A percentile compares a stretch with the other conserved stretches of the same genome.
These are phyloP conservation scores for Drosophila ogumai DNA, from an alignment of 1,140 invertebrate species.

Conservation along the genomic window DNA sequence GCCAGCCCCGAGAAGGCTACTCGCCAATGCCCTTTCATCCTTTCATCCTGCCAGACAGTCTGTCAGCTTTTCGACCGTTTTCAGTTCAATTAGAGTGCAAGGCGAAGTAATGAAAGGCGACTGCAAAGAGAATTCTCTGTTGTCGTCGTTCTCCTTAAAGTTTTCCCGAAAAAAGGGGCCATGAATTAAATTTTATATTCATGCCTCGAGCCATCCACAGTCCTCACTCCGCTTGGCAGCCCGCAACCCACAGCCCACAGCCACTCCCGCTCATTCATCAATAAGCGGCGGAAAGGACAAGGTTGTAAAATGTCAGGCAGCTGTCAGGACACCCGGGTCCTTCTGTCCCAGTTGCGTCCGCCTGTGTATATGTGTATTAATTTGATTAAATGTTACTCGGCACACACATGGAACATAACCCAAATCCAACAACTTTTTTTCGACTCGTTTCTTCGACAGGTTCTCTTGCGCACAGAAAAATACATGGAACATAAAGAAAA, in stretches of 20 bases:
- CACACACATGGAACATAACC: slow-evolving; percentile 62
- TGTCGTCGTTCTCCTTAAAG: slow-evolving; percentile 22
- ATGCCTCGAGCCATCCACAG: slow-evolving; percentile 19
- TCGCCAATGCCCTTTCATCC: slow-evolving; percentile 49
- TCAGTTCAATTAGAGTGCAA: slow-evolving; percentile 61
- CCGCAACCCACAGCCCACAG: slow-evolving; percentile 15
- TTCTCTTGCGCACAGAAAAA: slow-evolving; percentile 6
- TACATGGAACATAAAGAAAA: no score
- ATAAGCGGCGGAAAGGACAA: slow-evolving; percentile 57
- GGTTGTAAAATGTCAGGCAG: slow-evolving; percentile 65
- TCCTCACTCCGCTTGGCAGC: slow-evolving; percentile 5
- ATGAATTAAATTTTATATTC: slow-evolving; percentile 59
- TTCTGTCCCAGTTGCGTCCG: slow-evolving; percentile 33
- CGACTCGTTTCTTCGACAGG: slow-evolving; percentile 8
- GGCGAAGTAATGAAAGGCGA: slow-evolving; percentile 42
- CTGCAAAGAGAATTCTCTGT: slow-evolving; percentile 6
- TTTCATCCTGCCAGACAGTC: slow-evolving; percentile 26
- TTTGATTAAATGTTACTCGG: slow-evolving; percentile 75
- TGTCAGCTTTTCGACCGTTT: slow-evolving; percentile 42
- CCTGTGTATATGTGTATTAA: slow-evolving; percentile 48
- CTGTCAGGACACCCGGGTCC: slow-evolving; percentile 45
- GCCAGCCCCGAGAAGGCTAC: slow-evolving; percentile 23
- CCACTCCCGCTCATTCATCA: slow-evolving; percentile 49
- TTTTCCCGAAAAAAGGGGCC: slow-evolving; percentile 24
- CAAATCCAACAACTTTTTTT: slow-evolving; percentile 46